Conservation (phyloP, 2,888 invertebrate species). For the Branchipolynoe longqiensis region DNA sequence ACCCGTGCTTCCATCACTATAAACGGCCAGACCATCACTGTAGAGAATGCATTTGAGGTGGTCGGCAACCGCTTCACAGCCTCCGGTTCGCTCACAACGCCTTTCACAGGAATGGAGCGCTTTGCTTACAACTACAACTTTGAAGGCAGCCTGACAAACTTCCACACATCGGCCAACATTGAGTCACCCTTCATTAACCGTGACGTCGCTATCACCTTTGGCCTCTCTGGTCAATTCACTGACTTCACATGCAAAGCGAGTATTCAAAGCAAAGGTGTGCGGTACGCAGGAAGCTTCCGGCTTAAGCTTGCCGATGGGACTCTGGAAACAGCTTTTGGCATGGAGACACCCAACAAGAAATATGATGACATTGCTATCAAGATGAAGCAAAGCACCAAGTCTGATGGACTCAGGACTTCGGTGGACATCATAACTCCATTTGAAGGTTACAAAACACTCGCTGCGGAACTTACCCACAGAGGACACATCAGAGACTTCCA, state of each 20-base stretch:
- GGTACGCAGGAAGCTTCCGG: not conserved
- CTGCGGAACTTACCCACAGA: slow-evolving; percentile 24
- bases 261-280: slow-evolving; percentile 3
- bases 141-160: slow-evolving; percentile 48
- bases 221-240: slow-evolving; percentile 60
- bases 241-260: slow-evolving; percentile 7
- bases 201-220: slow-evolving; percentile 42
- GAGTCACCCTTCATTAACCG: slow-evolving; percentile 39
- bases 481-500: slow-evolving; percentile 28
- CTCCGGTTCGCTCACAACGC: slow-evolving; percentile 45
- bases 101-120: slow-evolving; percentile 29
- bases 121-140: slow-evolving; percentile 58
- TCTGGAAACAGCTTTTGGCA: slow-evolving; percentile 64
- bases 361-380: slow-evolving; percentile 60
- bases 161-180: slow-evolving; percentile 57
- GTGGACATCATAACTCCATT: slow-evolving; percentile 61
- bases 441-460: slow-evolving; percentile 48
- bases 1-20: slow-evolving; percentile 34
- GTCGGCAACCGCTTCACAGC: slow-evolving; percentile 8
- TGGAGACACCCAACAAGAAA: slow-evolving; percentile 68
- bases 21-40: slow-evolving; percentile 6
- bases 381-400: slow-evolving; percentile 46
- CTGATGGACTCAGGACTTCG: slow-evolving; percentile 33
- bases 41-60: slow-evolving; percentile 40
- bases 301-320: not conserved